These are phyloP conservation scores for Cylindroiulus punctatus DNA, from an alignment of 2,888 invertebrate species.

Conservation along the genomic window DNA sequence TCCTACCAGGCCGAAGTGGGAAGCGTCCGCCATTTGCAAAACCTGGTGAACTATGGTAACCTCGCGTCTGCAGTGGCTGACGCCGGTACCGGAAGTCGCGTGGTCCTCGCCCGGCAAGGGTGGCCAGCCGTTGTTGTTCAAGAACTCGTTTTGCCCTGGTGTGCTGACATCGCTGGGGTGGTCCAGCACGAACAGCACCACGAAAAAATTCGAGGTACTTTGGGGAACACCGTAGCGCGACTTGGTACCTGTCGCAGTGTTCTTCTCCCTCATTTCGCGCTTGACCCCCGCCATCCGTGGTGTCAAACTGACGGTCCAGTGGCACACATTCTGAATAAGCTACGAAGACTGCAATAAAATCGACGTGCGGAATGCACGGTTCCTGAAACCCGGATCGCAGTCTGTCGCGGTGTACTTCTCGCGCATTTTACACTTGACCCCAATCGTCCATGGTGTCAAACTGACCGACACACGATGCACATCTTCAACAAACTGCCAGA, in stretches of 20 bases:
- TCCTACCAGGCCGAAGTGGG: neutral
- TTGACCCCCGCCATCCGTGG: neutral
- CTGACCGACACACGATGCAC: neutral
- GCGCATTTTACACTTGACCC: neutral
- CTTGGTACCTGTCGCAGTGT: neutral
- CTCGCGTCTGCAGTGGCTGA: neutral
- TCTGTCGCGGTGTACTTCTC: neutral
- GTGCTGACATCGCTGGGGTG: neutral
- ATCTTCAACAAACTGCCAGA: neutral
- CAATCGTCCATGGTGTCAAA: neutral
- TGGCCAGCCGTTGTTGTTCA: neutral
- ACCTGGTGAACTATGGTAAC: slow-evolving; percentile 2
- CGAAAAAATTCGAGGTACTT: neutral
- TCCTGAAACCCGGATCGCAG: too few relatives aligned
- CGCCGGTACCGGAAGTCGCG: slow-evolving; percentile 9
- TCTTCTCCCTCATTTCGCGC: neutral
- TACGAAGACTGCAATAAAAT: neutral
- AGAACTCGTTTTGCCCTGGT: neutral
- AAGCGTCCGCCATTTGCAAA: neutral
- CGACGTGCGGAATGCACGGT: too few relatives aligned
- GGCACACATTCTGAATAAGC: too few relatives aligned
- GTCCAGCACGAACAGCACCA: neutral
- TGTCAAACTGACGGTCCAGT: neutral
- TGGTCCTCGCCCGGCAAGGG: neutral
- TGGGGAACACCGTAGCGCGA: neutral